Evolutionary conservation across 1,140 invertebrate species (phyloP).

Genomic region (Zaprionus gabonicus): DNA sequence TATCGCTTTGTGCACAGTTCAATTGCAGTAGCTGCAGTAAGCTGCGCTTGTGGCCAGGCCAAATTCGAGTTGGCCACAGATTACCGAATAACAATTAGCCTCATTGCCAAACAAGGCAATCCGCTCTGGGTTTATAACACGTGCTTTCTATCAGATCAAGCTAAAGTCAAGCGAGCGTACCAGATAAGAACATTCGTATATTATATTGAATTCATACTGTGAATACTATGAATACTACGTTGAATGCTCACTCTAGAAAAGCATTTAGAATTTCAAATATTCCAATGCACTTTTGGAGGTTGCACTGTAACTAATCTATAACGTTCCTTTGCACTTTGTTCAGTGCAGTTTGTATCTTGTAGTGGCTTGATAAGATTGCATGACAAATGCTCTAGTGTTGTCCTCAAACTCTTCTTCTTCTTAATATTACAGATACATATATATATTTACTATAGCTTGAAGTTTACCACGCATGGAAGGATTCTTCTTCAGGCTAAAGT

Average conservation of each 20-base stretch:
- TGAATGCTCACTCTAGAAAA: no score
- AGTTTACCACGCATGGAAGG: no score
- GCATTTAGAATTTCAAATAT: not conserved
- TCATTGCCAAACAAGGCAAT: not conserved
- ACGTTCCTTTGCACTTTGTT: no score
- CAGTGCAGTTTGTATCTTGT: no score
- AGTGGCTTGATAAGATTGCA: no score
- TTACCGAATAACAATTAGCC: not conserved
- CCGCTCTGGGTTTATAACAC: not conserved
- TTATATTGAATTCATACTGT: not conserved
- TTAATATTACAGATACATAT: no score
- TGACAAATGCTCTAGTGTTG: no score
- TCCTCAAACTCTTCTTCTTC: no score
- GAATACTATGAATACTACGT: not conserved
- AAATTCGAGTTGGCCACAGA: not conserved
- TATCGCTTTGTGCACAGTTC: constrained; percentile 11
- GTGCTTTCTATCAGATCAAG: not conserved
- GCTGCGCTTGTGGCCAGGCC: not conserved
- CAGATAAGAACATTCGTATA: not conserved
- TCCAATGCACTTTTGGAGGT: no score
- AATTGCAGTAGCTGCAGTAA: constrained; percentile 8
- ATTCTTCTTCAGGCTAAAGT: no score
- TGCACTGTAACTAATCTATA: no score
- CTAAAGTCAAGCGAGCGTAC: not conserved
- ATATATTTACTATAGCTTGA: no score